A percentile compares a stretch with the other conserved stretches of the same genome.
phyloP scores from a whole-genome alignment of 2,113 vertebrate species.

The Corapipo altera region DNA sequence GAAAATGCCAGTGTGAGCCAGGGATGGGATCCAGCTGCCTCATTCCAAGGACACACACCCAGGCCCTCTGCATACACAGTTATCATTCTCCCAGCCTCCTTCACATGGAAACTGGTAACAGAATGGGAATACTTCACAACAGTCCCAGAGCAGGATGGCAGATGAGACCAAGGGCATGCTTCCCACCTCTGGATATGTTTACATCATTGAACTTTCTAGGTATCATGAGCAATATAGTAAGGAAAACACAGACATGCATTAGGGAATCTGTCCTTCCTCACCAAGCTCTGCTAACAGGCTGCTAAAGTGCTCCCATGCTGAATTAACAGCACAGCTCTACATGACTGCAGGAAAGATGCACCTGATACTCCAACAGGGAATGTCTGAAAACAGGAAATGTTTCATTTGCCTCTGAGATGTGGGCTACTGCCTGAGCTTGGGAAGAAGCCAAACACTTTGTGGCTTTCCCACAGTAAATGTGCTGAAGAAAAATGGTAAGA shows the following conservation, averaged over 20 bases:
- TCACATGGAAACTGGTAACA: background rate
- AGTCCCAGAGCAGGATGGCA: background rate
- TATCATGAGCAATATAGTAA: background rate
- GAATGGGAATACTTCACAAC: background rate
- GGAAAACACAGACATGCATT: background rate
- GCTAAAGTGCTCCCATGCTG: background rate
- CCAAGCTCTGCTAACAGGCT: background rate
- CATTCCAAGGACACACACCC: background rate
- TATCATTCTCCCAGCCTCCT: background rate
- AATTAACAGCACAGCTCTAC: background rate
- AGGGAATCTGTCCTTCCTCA: background rate
- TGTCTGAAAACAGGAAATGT: background rate
- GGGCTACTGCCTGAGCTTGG: background rate
- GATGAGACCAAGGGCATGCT: background rate
- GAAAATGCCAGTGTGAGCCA: background rate
- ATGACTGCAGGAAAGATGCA: background rate
- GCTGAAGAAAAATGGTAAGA: background rate
- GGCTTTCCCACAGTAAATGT: background rate
- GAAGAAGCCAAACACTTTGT: background rate
- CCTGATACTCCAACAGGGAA: background rate
- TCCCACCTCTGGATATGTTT: background rate
- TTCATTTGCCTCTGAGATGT: background rate
- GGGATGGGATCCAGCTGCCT: constrained; percentile 15
- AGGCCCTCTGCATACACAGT: background rate
- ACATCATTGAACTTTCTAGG: background rate